Conservation (phyloP, 2,113 vertebrate species). For the Ranitomeya imitator region DNA sequence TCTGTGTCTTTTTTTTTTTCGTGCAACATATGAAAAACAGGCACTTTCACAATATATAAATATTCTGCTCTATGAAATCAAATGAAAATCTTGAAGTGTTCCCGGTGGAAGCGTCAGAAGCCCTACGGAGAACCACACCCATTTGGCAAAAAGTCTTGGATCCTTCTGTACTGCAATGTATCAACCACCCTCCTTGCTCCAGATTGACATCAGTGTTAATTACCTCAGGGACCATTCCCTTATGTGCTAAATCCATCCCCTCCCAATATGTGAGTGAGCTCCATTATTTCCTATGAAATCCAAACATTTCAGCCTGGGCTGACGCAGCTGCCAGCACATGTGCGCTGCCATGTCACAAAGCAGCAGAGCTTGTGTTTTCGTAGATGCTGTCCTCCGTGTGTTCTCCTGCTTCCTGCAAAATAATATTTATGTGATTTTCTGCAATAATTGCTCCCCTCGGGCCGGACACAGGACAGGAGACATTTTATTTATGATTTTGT, state of each 20-base stretch:
- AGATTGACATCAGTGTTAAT: constrained; percentile 59
- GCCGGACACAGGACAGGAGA: not conserved
- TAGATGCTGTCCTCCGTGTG: constrained; percentile 14
- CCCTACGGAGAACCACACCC: constrained; percentile 60
- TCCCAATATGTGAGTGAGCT: constrained; percentile 46
- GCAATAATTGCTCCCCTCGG: not conserved
- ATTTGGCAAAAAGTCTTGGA: constrained; percentile 32
- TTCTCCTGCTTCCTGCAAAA: constrained; percentile 17
- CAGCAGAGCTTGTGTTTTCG: not conserved
- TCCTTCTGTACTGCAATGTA: not conserved
- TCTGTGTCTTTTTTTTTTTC: constrained; percentile 21
- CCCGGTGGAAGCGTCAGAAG: constrained; percentile 50
- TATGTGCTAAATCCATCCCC: constrained; percentile 48
- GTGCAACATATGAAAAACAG: constrained; percentile 22
- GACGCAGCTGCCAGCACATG: constrained; percentile 38
- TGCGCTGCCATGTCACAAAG: constrained; percentile 25
- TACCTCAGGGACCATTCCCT: constrained; percentile 52
- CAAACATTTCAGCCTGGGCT: constrained; percentile 27
- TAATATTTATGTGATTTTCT: constrained; percentile 23
- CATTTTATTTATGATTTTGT: constrained; percentile 1
- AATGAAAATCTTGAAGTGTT: constrained; percentile 57
- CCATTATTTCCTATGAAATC: constrained; percentile 36
- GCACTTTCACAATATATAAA: constrained; percentile 49
- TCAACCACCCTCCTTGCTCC: constrained; percentile 61
- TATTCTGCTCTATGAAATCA: constrained; percentile 35